Evolutionary conservation across 1,140 invertebrate species (phyloP).

Genomic region (Pentalonia nigronervosa): DNA sequence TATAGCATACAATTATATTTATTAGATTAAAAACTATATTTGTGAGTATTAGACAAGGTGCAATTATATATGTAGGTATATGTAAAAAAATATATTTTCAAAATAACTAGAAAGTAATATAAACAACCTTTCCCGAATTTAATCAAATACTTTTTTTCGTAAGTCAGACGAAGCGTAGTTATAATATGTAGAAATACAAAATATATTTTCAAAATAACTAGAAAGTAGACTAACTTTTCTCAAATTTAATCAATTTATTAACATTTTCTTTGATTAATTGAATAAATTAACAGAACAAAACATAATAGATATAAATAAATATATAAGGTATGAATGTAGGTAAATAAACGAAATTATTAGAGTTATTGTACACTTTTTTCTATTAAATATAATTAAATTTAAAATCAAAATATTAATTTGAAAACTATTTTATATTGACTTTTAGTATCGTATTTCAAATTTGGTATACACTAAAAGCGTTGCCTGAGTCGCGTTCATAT

Average conservation of each 20-base stretch:
- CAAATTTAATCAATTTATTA: not conserved
- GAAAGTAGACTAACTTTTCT: too few relatives aligned
- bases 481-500: not conserved
- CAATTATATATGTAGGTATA: too few relatives aligned
- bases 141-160: too few relatives aligned
- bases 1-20: not conserved
- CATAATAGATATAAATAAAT: not conserved
- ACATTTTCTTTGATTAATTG: not conserved
- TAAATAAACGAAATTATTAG: not conserved
- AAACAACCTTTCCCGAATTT: not conserved
- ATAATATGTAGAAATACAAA: too few relatives aligned
- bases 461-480: not conserved
- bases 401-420: not conserved
- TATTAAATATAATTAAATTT: not conserved
- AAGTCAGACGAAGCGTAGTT: too few relatives aligned
- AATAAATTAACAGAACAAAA: not conserved
- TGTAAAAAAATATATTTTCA: too few relatives aligned
- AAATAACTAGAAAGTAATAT: not conserved
- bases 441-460: not conserved
- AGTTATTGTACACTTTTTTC: not conserved
- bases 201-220: too few relatives aligned
- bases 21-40: not conserved
- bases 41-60: not conserved
- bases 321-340: not conserved
- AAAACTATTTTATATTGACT: not conserved